These are phyloP conservation scores for Parasteatoda tepidariorum DNA, from an alignment of 1,140 invertebrate genomes.

Conservation along the genomic window DNA sequence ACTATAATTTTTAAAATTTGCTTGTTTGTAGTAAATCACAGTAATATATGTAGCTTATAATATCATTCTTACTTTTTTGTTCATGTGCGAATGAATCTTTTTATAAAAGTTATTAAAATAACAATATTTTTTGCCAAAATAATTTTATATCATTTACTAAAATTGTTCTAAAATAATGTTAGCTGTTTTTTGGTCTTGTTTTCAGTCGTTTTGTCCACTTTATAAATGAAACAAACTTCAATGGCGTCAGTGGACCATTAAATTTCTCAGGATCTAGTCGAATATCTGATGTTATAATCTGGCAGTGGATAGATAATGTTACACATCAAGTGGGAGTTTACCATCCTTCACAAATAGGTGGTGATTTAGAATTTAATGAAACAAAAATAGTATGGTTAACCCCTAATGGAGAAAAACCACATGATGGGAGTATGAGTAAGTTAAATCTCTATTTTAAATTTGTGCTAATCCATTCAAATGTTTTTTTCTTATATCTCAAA, in stretches of 20 bases:
- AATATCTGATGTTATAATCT: constrained; percentile 76
- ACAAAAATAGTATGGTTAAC: constrained; percentile 76
- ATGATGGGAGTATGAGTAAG: constrained; percentile 76
- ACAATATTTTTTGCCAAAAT: no score
- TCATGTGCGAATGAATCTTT: no score
- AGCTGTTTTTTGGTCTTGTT: no score
- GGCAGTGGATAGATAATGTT: constrained; percentile 76
- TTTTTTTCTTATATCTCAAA: no score
- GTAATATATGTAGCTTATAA: no score
- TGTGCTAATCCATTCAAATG: no score
- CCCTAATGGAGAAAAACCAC: constrained; percentile 72
- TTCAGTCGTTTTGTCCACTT: constrained; percentile 70
- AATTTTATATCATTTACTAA: no score
- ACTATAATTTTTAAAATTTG: no score
- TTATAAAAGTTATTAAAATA: no score
- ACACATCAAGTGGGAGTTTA: constrained; percentile 76
- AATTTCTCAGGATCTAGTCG: constrained; percentile 78
- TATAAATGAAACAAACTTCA: constrained; percentile 75
- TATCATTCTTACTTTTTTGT: no score
- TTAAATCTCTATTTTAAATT: neutral
- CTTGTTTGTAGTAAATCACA: no score
- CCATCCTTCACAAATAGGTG: constrained; percentile 70
- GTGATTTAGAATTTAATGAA: constrained; percentile 71
- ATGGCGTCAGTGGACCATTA: constrained; percentile 82
- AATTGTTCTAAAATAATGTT: no score